A percentile compares a stretch with the other conserved stretches of the same genome.
Conservation (phyloP, 2,797 vertebrate species). For the Dicrostonyx torquatus region DNA sequence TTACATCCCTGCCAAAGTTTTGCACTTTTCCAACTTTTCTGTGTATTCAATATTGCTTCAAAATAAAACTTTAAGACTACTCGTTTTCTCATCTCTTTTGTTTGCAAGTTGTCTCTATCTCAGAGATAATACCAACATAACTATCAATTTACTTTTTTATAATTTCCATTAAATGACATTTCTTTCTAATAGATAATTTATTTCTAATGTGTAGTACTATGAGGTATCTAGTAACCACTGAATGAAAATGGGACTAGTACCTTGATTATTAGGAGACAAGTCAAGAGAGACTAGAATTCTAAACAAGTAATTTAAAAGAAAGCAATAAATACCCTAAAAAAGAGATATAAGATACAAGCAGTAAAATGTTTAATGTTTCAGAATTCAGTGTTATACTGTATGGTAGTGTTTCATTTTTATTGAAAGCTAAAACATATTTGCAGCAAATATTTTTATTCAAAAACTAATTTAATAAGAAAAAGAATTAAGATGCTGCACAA, state of each 20-base stretch:
- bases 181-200: constrained; percentile 36
- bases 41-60: not conserved
- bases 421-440: constrained; percentile 2
- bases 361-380: not conserved
- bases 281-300: not conserved
- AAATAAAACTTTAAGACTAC: not conserved
- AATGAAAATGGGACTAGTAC: not conserved
- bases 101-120: not conserved
- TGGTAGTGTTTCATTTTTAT: not conserved
- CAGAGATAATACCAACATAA: not conserved
- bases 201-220: not conserved
- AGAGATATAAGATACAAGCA: constrained; percentile 5
- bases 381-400: constrained; percentile 6
- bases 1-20: not conserved
- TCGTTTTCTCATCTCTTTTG: not conserved
- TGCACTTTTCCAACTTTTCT: not conserved
- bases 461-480: constrained; percentile 7
- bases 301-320: constrained; percentile 38
- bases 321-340: constrained; percentile 20
- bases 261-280: not conserved
- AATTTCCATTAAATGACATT: not conserved
- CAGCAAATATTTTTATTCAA: not conserved
- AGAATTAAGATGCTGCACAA: not conserved
- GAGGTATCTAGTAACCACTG: not conserved
- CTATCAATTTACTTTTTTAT: constrained; percentile 2